Evolutionary conservation across 2,113 vertebrate genomes (phyloP), one percentile per base, ranked within the genome.

Genomic region (Dunckerocampus dactyliophorus): DNA sequence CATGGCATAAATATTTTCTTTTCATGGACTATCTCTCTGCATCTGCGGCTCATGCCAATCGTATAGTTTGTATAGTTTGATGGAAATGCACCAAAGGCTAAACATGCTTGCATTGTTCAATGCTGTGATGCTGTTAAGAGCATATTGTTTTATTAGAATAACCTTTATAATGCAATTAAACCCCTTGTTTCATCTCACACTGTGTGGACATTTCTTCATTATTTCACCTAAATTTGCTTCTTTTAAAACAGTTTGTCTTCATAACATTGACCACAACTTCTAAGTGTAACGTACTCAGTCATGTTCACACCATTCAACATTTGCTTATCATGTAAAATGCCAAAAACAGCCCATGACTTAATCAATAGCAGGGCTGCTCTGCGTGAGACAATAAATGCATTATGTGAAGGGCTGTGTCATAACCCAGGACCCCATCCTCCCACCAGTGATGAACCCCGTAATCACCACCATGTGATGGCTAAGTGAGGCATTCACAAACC

Each of bases 381-480:
- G 47, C 22, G 71, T 20, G 59, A 72, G 74, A 81, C 79, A 82
- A 79, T 71, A 59, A 59, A 67, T 31, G 59, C 68, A 66, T 84
- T 83, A 77, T 82, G 52, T 21, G 46, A 47, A 57, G 46, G 22
- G 10, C 54, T 59, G 56, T 62, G 71, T 76, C 65, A 76, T 66
- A 77, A 63, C 74, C 73, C 31, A 11, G 37, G 3, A 47, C 34
- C 34, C 39, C 73, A 56, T 67, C 67, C 11, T 19, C 28, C 43
- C 70, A 50, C 69, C 65, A 8, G 16, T 59, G 74, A 82, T 72
- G 77, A 85, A 74, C 75, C 70, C 75, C 74, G 64, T 84, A 87
- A 83, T 86, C 61, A 52, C 47, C 34, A 8, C 77, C 83, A 84
- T 83, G 82, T 85, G 82, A 88, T 22, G 43, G 63, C 68, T 82